A percentile compares a stretch with the other conserved stretches of the same genome.
Evolutionary conservation across 2,888 invertebrate species (phyloP).

Genomic region (Rapana venosa): DNA sequence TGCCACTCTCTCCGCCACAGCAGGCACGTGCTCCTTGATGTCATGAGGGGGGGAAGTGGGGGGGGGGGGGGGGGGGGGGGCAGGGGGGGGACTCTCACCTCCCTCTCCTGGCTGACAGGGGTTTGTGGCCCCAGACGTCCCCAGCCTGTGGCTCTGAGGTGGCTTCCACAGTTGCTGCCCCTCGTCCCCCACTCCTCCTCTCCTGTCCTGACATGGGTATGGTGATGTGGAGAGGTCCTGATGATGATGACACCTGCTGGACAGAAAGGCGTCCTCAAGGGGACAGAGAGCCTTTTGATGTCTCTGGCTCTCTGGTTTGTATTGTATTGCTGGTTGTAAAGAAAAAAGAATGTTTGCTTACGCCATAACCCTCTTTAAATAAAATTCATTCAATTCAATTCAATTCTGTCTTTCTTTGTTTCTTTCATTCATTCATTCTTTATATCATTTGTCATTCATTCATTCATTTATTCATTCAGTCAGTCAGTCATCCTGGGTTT

Average conservation of each 20-base stretch:
- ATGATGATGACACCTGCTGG: slow-evolving; percentile 35
- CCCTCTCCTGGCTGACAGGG: slow-evolving; percentile 30
- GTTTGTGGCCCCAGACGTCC: not conserved
- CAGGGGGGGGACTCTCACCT: slow-evolving; percentile 34
- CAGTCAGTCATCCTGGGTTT: too few relatives aligned
- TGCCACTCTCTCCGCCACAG: slow-evolving; percentile 48
- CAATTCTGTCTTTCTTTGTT: too few relatives aligned
- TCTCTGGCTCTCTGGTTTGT: too few relatives aligned
- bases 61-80: too few relatives aligned
- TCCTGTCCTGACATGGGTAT: not conserved
- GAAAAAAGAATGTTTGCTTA: too few relatives aligned
- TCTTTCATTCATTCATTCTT: too few relatives aligned
- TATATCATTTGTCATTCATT: too few relatives aligned
- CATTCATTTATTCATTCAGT: too few relatives aligned
- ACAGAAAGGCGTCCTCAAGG: slow-evolving; percentile 29
- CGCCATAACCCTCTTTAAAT: too few relatives aligned
- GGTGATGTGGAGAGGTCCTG: slow-evolving; percentile 27
- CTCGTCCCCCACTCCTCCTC: too few relatives aligned
- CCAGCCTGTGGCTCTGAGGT: not conserved
- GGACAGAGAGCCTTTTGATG: slow-evolving; percentile 7
- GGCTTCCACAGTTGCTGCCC: not conserved
- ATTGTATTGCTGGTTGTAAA: too few relatives aligned
- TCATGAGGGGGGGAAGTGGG: slow-evolving; percentile 40
- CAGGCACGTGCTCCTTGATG: slow-evolving; percentile 41
- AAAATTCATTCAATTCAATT: not conserved